phyloP scores from a whole-genome alignment of 2,113 vertebrate species.

The Sylvia atricapilla region DNA sequence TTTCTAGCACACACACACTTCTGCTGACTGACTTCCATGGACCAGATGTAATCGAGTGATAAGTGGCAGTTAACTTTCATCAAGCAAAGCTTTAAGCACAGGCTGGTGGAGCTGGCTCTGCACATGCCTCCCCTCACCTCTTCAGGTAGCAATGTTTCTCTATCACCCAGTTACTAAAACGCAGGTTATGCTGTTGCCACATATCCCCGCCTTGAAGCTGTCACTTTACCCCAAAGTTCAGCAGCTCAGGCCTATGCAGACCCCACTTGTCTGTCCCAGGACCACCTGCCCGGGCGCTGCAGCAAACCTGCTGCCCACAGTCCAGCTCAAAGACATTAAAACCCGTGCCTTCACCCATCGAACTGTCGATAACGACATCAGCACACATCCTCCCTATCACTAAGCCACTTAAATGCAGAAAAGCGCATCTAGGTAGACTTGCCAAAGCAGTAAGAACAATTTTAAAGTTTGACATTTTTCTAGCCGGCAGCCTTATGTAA shows the following conservation, averaged over 20 bases:
- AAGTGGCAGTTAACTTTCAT: not conserved
- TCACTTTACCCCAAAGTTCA: not conserved
- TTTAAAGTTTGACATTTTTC: constrained; percentile 19
- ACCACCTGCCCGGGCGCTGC: not conserved
- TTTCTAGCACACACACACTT: not conserved
- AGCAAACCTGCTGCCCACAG: not conserved
- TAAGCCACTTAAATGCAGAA: constrained; percentile 35
- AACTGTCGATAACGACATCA: not conserved
- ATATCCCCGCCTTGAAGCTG: not conserved
- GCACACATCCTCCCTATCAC: not conserved
- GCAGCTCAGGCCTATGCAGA: not conserved
- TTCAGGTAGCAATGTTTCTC: not conserved
- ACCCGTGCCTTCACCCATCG: accelerated
- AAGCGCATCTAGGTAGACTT: not conserved
- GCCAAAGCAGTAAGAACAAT: not conserved
- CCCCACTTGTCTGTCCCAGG: not conserved
- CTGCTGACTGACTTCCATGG: not conserved
- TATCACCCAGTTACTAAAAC: not conserved
- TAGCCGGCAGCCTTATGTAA: not conserved
- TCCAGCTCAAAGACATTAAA: too few species aligned
- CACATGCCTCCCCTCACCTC: not conserved
- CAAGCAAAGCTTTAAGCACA: not conserved
- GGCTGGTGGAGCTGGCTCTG: not conserved
- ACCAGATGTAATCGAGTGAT: not conserved
- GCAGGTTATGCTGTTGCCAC: not conserved